Conservation (phyloP, 1,140 invertebrate species). For the Polyergus mexicanus region DNA sequence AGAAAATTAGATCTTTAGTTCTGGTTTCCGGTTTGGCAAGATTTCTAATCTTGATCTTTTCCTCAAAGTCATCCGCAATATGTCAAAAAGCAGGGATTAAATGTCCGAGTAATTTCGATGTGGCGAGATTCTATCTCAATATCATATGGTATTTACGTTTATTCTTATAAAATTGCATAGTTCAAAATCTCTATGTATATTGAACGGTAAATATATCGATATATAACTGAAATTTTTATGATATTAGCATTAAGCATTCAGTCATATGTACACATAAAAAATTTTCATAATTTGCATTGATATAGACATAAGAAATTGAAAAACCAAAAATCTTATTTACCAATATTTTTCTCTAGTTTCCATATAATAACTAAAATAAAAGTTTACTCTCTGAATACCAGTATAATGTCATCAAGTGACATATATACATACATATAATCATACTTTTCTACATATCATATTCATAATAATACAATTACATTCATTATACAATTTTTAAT, state of each 20-base stretch:
- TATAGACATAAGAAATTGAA: background rate
- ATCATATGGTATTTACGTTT: background rate
- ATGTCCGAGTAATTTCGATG: background rate
- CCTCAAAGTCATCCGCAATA: background rate
- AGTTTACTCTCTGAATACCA: background rate
- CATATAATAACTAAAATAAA: slow-evolving; percentile 1
- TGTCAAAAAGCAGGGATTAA: background rate
- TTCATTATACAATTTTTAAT: too few relatives aligned
- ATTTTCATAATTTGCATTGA: background rate
- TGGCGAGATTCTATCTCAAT: background rate
- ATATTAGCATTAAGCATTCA: background rate
- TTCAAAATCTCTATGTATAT: background rate
- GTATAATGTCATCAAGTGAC: background rate
- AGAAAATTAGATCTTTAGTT: slow-evolving; percentile 11
- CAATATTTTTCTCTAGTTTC: background rate
- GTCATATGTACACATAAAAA: background rate
- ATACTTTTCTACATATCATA: too few relatives aligned
- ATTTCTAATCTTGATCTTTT: background rate
- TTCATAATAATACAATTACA: too few relatives aligned
- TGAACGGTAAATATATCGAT: background rate
- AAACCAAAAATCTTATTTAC: background rate
- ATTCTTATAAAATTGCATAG: background rate
- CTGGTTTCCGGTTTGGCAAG: background rate
- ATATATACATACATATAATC: too few relatives aligned
- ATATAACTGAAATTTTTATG: slow-evolving; percentile 1